phyloP scores from a whole-genome alignment of 2,113 vertebrate species.

The Limanda limanda region DNA sequence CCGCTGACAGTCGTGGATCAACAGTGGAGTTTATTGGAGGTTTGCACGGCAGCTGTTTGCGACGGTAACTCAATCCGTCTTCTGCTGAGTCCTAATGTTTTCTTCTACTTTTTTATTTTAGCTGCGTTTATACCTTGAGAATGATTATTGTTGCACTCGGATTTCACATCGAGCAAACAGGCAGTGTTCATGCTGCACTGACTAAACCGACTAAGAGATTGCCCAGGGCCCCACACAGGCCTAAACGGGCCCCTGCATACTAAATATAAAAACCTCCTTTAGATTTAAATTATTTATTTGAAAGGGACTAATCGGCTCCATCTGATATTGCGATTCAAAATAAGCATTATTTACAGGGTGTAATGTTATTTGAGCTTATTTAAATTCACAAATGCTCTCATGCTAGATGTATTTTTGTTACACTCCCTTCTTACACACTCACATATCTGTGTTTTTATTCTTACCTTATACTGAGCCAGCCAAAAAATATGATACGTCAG shows the following conservation, averaged over 20 bases:
- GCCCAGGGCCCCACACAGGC: conserved; percentile 43
- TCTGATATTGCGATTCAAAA: background rate
- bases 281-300: background rate
- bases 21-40: conserved; percentile 27
- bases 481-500: conserved; percentile 58
- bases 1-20: conserved; percentile 45
- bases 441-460: conserved; percentile 37
- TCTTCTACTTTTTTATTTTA: background rate
- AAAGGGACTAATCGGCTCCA: background rate
- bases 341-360: background rate
- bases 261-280: conserved; percentile 6
- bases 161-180: conserved; percentile 14
- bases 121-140: background rate
- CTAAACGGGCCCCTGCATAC: conserved; percentile 20
- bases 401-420: conserved; percentile 8
- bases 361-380: background rate
- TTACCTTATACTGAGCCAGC: conserved; percentile 52
- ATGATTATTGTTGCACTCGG: background rate
- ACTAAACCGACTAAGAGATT: conserved; percentile 15
- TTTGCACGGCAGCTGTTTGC: conserved; percentile 31
- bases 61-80: conserved; percentile 18
- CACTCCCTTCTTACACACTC: conserved; percentile 15
- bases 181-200: background rate
- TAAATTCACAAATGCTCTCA: background rate
- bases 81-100: background rate